Base-by-base conservation (phyloP, 2,888 invertebrate species). In the Campoplex capitator region DNA sequence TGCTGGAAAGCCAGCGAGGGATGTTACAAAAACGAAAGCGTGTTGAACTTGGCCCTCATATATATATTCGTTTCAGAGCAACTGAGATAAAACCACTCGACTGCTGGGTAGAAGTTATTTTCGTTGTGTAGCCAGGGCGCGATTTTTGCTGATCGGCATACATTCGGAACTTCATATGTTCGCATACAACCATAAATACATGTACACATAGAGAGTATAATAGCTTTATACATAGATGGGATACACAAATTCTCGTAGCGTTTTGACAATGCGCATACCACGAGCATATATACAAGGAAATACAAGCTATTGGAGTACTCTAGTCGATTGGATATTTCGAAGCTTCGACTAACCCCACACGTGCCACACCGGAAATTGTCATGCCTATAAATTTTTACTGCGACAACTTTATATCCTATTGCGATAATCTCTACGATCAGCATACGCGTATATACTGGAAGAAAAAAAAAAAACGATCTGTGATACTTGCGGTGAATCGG, bases 321-420 rank as follows among this genome's bases (percentile, higher is more conserved):
- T 78, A 77, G 81, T 82, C 81, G 77, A 85, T 85, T 82, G 77
- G 81, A 82, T 85, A 85, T 82, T 85, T 82, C 54, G 73, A 82
- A 82, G 58, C 73, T 23, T 0, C 65, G 77, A 76, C 74, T 78
- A 74, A 81, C 81, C 81, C 81, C 81, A 62, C 85, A 77, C 85
- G 85, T 82, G 85, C 85, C 77, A 77, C 81, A 82, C 76, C 81
- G 85, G 81, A 85, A 85, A 71, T 76, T 58, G 56, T 42, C 67
- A 1, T 28, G 67, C 68, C 77, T 48, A 23, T 23, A 85, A 85
- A 85, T 73, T 73, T 35, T 67, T 56, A 58, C 71, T 76, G 35
- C 54, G 58, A 70, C 35, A 81, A 85, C 71, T 85, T 77, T 81
- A 56, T 76, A 54, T 70, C 58, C 75, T 28, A 51, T 71, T 48